Evolutionary conservation across 2,113 vertebrate genomes (phyloP).

Genomic region (Menura novaehollandiae): DNA sequence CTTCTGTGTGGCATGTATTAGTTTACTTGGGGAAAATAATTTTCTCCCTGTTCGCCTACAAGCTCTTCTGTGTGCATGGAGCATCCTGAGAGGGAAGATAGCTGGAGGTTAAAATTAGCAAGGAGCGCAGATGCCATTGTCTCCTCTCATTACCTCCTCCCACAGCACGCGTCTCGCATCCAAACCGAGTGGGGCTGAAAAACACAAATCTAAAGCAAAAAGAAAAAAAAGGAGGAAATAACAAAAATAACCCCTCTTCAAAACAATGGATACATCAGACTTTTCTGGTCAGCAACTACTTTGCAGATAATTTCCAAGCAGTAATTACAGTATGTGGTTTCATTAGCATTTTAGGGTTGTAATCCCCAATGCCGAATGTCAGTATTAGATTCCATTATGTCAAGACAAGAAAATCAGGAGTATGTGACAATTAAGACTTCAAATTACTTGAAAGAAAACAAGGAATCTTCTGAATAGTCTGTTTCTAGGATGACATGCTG

Average conservation of each 20-base stretch:
- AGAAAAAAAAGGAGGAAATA: neutral
- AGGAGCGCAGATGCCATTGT: conserved; percentile 19
- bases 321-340: neutral
- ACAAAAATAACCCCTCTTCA: neutral
- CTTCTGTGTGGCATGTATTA: neutral
- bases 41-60: neutral
- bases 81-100: neutral
- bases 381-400: neutral
- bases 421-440: neutral
- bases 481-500: neutral
- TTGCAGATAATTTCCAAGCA: neutral
- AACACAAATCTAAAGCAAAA: neutral
- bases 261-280: neutral
- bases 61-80: neutral
- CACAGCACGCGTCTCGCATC: neutral
- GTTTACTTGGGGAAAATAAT: neutral
- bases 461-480: neutral
- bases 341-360: neutral
- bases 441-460: neutral
- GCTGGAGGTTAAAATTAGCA: conserved; percentile 65
- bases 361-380: neutral
- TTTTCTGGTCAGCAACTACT: neutral
- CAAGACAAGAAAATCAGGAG: neutral
- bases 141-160: conserved; percentile 44
- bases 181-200: neutral